phyloP scores from a whole-genome alignment of 2,797 vertebrate species.

The Pseudocheirus occidentalis region DNA sequence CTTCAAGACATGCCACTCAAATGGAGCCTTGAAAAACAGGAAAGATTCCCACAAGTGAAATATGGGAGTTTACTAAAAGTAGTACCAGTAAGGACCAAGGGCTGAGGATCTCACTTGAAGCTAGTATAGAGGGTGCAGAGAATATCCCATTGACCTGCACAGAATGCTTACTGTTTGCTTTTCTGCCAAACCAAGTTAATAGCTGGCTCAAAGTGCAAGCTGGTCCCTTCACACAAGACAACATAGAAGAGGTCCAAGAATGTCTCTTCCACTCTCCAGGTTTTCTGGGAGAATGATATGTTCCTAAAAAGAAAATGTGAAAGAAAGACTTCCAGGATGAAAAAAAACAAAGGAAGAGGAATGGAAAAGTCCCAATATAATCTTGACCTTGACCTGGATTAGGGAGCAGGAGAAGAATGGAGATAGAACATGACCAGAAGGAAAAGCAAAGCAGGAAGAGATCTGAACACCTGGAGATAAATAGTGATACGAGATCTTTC shows the following conservation, averaged over 20 bases:
- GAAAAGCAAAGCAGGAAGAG: not conserved
- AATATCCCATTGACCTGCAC: not conserved
- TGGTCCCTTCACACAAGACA: not conserved
- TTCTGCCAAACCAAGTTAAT: not conserved
- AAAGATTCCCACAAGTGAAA: not conserved
- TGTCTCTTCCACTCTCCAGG: not conserved
- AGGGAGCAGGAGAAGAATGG: not conserved
- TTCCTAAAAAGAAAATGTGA: not conserved
- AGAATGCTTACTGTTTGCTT: not conserved
- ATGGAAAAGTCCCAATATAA: not conserved
- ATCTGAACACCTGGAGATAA: not conserved
- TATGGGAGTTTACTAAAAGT: not conserved
- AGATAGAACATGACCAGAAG: not conserved
- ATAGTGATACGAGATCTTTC: not conserved
- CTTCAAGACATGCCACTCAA: not conserved
- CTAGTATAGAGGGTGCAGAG: not conserved
- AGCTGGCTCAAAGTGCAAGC: not conserved
- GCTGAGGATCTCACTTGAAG: not conserved
- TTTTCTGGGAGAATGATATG: not conserved
- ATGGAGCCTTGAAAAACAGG: not conserved
- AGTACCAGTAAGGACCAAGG: not conserved
- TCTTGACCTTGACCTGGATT: not conserved
- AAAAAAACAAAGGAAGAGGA: not conserved
- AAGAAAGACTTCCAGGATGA: not conserved
- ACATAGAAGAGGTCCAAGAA: not conserved